A percentile compares a stretch with the other conserved stretches of the same genome.
phyloP scores from a whole-genome alignment of 1,140 invertebrate genomes.

The Drosophila insularis region DNA sequence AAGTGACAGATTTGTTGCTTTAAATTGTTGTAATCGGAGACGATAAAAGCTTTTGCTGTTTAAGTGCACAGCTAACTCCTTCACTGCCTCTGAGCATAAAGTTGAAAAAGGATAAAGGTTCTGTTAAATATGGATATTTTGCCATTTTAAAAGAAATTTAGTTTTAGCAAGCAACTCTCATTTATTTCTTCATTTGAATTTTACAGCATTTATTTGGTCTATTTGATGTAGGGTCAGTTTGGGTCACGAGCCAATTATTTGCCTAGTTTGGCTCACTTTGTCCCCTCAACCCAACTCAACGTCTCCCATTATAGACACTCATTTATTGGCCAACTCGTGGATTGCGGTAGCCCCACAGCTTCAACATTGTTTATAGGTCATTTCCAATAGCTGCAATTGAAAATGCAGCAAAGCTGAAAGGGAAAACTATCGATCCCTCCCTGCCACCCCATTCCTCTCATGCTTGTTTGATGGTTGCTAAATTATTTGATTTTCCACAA shows the following conservation, averaged over 20 bases:
- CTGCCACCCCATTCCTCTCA: not conserved
- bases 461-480: not conserved
- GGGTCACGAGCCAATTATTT: conserved; percentile 44
- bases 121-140: not conserved
- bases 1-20: conserved; percentile 74
- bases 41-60: conserved; percentile 74
- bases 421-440: conserved; percentile 12
- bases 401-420: conserved; percentile 41
- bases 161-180: not conserved
- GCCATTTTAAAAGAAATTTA: not conserved
- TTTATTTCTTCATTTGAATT: not conserved
- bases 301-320: conserved; percentile 30
- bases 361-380: conserved; percentile 79
- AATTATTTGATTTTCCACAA: conserved; percentile 65
- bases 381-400: conserved; percentile 38
- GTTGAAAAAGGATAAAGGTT: not conserved
- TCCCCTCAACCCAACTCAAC: not conserved
- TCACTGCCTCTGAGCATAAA: conserved; percentile 10
- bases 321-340: conserved; percentile 71
- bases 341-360: conserved; percentile 56
- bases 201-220: not conserved
- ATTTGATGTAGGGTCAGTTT: conserved; percentile 6
- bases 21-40: conserved; percentile 75
- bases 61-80: conserved; percentile 11
- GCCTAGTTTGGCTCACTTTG: conserved; percentile 24